Evolutionary conservation across 2,888 invertebrate genomes (phyloP).

Genomic region (Lycocerus yunnanus): DNA sequence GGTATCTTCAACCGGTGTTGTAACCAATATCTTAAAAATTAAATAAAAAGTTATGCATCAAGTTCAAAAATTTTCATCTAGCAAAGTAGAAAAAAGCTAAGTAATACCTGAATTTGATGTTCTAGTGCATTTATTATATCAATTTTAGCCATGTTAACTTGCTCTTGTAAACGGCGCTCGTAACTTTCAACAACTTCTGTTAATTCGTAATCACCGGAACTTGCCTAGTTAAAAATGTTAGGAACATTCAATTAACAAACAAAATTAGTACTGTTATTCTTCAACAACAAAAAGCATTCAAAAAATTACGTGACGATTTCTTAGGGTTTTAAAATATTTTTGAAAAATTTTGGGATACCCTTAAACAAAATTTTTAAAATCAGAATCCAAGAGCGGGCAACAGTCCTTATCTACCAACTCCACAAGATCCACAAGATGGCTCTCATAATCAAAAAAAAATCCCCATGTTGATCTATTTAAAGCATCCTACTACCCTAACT

Average conservation of each 20-base stretch:
- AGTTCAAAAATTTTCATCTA: neutral
- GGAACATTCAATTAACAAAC: constrained; percentile 19
- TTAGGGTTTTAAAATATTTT: too few relatives aligned
- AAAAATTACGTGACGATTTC: neutral
- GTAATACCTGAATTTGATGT: constrained; percentile 73
- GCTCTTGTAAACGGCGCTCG: constrained; percentile 63
- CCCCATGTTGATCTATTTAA: too few relatives aligned
- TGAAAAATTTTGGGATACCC: too few relatives aligned
- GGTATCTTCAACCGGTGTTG: constrained; percentile 69
- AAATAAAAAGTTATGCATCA: neutral
- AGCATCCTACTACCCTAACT: too few relatives aligned
- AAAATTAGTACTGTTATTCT: constrained; percentile 5
- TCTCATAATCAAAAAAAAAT: too few relatives aligned
- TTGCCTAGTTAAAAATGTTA: constrained; percentile 38
- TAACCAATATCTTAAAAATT: constrained; percentile 65
- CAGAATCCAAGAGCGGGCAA: too few relatives aligned
- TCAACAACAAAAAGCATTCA: neutral
- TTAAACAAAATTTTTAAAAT: too few relatives aligned
- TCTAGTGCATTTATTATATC: constrained; percentile 73
- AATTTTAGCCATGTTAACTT: constrained; percentile 66
- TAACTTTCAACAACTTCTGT: constrained; percentile 56
- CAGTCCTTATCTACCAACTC: too few relatives aligned
- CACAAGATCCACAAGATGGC: too few relatives aligned
- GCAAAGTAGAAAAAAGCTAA: neutral
- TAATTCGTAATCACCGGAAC: constrained; percentile 54